Base-by-base conservation (phyloP, 2,888 invertebrate genomes). In the Aelia acuminata region DNA sequence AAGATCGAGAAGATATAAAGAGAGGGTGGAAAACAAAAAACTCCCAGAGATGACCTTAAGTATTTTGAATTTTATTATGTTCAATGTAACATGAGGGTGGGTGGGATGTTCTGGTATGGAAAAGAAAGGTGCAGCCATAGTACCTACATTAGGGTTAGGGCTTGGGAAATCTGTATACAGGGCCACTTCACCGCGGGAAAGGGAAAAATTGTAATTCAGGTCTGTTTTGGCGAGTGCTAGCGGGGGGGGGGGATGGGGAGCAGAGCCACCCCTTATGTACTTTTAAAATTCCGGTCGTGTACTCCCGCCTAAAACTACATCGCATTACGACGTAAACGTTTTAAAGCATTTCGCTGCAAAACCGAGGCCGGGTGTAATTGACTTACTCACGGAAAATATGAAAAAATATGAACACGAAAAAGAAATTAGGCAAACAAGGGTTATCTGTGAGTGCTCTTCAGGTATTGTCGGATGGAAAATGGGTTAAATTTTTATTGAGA, bases 121-220 rank as follows among this genome's bases (percentile, higher is more conserved):
- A 63, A 63, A 18, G 15, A 70, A 70, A 5, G 63, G 35, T 5
- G 47, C 10, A 39, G n/a, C 13, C 43, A 47, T 39, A 80, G n/a
- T 3, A 80, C 15, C 43, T 3, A 80, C 15, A 80, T 80, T 80
- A 80, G n/a, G 43, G 43, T 35, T n/a, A 80, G 43, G 43, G 80
- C 43, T 47, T n/a, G 80, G 13, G 13, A 47, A 80, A 80, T 80
- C 80, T 80, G 80, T 43, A 80, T 80, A 80, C 80, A 80, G 80
- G n/a, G 7, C 80, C 80, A 80, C 80, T 80, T 80, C n/a, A 80
- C 80, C n/a, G 39, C n/a, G 80, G 80, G n/a, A 80, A 80, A 47
- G 80, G n/a, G 80, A 80, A 80, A 80, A 80, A 80, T 80, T 80
- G 80, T 80, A 80, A 80, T 80, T 31, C 80, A 80, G 80, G 80